Evolutionary conservation across 2,113 vertebrate species (phyloP).

Genomic region (Lepus americanus): DNA sequence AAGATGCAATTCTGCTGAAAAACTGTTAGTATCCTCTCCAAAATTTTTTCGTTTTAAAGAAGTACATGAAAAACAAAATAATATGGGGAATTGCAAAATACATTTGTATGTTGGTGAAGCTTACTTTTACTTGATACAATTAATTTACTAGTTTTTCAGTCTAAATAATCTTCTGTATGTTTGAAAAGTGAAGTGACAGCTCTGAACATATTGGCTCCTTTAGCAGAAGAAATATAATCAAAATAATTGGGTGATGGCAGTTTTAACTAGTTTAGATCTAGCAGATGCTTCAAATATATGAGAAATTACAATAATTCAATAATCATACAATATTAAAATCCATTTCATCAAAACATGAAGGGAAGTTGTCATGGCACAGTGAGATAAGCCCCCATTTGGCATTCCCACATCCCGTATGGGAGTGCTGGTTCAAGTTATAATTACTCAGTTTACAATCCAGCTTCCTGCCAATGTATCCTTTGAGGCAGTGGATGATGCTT

Average conservation of each 20-base stretch:
- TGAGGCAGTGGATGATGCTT: too few species aligned
- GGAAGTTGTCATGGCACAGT: too few species aligned
- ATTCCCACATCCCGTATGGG: too few species aligned
- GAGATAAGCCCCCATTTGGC: too few species aligned
- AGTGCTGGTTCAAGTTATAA: too few species aligned
- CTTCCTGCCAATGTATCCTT: too few species aligned
- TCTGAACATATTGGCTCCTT: background rate
- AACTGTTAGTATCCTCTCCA: background rate
- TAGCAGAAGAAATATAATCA: background rate
- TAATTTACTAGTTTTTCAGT: background rate
- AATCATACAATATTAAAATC: background rate
- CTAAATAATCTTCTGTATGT: background rate
- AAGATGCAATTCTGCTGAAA: background rate
- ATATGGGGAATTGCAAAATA: background rate
- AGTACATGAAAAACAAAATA: background rate
- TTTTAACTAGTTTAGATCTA: background rate
- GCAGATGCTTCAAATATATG: background rate
- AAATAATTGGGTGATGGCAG: background rate
- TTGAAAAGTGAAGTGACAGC: background rate
- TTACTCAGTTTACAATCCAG: too few species aligned
- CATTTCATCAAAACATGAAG: background rate
- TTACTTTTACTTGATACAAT: background rate
- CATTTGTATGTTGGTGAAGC: background rate
- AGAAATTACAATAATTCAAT: background rate
- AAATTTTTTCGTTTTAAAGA: background rate